phyloP scores from a whole-genome alignment of 2,888 invertebrate genomes.

The Thelaira solivaga region DNA sequence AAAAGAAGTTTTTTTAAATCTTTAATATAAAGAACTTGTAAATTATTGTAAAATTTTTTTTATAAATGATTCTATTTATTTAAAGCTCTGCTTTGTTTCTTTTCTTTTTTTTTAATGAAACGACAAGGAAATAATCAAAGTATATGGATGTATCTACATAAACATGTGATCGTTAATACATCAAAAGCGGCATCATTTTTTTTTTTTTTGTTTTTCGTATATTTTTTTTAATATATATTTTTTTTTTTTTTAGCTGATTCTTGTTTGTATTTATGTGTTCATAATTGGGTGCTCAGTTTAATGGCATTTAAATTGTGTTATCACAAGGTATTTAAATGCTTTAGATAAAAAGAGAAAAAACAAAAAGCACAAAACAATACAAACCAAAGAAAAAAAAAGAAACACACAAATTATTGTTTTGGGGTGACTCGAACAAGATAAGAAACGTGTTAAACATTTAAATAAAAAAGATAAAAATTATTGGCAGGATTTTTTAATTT shows the following conservation, averaged over 20 bases:
- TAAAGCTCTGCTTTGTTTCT: constrained; percentile 11
- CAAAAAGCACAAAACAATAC: neutral
- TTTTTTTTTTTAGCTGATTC: neutral
- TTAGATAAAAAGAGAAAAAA: constrained; percentile 55
- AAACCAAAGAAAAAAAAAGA: neutral
- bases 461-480: constrained; percentile 47
- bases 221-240: constrained; percentile 47
- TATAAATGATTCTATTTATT: neutral
- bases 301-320: constrained; percentile 76
- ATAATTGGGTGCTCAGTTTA: constrained; percentile 76
- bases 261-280: constrained; percentile 46
- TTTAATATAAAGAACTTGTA: too few species aligned
- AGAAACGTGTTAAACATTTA: constrained; percentile 60
- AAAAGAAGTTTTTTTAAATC: too few species aligned
- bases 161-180: constrained; percentile 55
- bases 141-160: constrained; percentile 19
- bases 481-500: constrained; percentile 6
- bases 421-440: constrained; percentile 60
- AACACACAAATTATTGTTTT: constrained; percentile 27
- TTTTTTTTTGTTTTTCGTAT: too few species aligned
- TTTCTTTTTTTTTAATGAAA: too few species aligned
- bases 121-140: constrained; percentile 57
- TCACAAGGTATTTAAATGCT: constrained; percentile 74
- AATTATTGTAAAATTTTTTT: neutral
- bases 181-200: constrained; percentile 57